Evolutionary conservation across 2,888 invertebrate genomes (phyloP).

Genomic region (Cryptus viduatorius): DNA sequence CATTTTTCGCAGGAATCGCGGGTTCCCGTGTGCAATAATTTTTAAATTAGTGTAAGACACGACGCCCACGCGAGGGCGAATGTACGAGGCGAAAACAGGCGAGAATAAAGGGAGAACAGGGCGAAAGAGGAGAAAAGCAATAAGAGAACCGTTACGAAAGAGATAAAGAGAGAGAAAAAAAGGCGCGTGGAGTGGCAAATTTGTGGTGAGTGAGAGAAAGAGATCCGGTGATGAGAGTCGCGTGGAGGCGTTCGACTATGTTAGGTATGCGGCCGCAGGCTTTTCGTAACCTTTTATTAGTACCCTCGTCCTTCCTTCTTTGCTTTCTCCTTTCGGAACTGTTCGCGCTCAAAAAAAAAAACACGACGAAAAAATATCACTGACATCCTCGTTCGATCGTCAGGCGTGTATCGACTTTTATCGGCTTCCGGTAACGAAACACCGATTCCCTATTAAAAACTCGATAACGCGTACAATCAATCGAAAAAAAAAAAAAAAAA

Average conservation of each 20-base stretch:
- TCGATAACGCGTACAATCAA: slow-evolving; percentile 7
- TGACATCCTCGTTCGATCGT: slow-evolving; percentile 72
- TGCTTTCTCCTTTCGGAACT: slow-evolving; percentile 40
- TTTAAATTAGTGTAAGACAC: background rate
- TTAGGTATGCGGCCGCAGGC: slow-evolving; percentile 76
- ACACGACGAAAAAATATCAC: slow-evolving; percentile 51
- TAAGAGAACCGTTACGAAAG: slow-evolving; percentile 20
- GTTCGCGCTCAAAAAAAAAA: slow-evolving; percentile 21
- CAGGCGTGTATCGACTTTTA: background rate
- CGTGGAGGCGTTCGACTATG: slow-evolving; percentile 81
- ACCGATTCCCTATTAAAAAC: slow-evolving; percentile 4
- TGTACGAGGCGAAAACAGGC: background rate
- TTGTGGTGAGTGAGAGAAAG: slow-evolving; percentile 30
- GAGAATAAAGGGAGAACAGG: slow-evolving; percentile 10
- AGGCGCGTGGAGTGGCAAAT: slow-evolving; percentile 5
- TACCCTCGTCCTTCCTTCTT: slow-evolving; percentile 60
- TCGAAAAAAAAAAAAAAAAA: slow-evolving; percentile 19
- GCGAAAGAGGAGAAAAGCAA: slow-evolving; percentile 25
- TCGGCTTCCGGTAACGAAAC: slow-evolving; percentile 22
- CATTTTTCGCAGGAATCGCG: background rate
- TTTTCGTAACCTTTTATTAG: slow-evolving; percentile 78
- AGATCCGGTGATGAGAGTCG: slow-evolving; percentile 74
- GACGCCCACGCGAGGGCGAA: slow-evolving; percentile 2
- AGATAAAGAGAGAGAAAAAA: slow-evolving; percentile 29
- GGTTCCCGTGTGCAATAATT: background rate